phyloP scores from a whole-genome alignment of 1,140 invertebrate species.

The Psix sp. region DNA sequence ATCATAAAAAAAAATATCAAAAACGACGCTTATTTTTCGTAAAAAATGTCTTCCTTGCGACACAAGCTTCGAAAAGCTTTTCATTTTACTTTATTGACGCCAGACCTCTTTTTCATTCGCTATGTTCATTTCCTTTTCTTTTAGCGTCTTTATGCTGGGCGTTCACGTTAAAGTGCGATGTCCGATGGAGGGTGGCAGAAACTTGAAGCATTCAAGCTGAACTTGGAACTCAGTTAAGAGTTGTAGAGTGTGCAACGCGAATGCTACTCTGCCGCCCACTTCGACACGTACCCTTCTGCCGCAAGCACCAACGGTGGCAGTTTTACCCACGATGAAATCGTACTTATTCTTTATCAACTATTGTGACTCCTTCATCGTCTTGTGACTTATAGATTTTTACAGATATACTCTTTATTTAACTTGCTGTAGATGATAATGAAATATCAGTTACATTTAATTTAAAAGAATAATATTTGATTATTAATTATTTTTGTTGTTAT shows the following conservation, averaged over 20 bases:
- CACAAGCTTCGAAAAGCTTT: conserved; percentile 17
- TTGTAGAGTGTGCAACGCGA: conserved; percentile 59
- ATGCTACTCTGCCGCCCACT: conserved; percentile 61
- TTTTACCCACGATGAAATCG: conserved; percentile 34
- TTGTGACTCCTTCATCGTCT: conserved; percentile 2
- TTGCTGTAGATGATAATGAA: too few species aligned
- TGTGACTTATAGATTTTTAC: conserved; percentile 57
- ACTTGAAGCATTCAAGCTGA: conserved; percentile 59
- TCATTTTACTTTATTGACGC: background rate
- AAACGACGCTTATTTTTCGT: conserved; percentile 35
- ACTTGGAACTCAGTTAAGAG: conserved; percentile 62
- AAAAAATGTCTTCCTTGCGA: conserved; percentile 35
- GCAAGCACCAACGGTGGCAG: conserved; percentile 18
- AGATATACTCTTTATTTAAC: too few species aligned
- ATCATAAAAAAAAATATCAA: conserved; percentile 21
- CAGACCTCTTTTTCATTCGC: conserved; percentile 15
- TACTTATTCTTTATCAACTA: conserved; percentile 19
- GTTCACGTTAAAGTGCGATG: conserved; percentile 60
- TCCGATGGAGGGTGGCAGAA: conserved; percentile 60
- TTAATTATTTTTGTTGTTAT: too few species aligned
- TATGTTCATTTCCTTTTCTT: conserved; percentile 38
- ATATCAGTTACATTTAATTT: too few species aligned
- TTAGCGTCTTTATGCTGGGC: conserved; percentile 36
- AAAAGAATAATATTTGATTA: too few species aligned
- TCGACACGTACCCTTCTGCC: conserved; percentile 51